Percentiles rank a stretch among this genome's conserved stretches.
phyloP scores from a whole-genome alignment of 2,888 invertebrate genomes.

The Alentia gelatinosa region DNA sequence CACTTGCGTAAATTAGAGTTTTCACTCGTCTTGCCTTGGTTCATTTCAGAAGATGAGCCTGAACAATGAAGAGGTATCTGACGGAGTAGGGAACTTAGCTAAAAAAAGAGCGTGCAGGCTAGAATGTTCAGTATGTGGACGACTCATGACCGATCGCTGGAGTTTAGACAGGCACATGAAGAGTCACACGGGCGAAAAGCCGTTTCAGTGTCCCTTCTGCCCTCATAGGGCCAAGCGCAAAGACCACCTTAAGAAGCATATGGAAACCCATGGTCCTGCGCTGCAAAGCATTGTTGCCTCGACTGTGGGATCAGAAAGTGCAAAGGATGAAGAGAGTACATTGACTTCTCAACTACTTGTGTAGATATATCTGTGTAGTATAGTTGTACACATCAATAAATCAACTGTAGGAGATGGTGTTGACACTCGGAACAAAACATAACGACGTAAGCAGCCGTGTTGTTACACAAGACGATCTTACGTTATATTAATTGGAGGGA shows the following conservation, averaged over 20 bases:
- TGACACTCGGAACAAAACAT: no score
- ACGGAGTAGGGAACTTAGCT: conserved; percentile 7
- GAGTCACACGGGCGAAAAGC: conserved; percentile 47
- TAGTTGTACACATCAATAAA: no score
- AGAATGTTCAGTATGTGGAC: conserved; percentile 34
- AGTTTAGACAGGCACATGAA: conserved; percentile 41
- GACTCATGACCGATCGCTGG: not conserved
- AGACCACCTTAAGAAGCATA: conserved; percentile 32
- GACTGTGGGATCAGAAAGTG: not conserved
- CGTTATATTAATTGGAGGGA: no score
- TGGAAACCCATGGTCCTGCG: not conserved
- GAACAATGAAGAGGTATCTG: not conserved
- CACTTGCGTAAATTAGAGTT: not conserved
- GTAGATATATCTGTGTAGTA: no score
- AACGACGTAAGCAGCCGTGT: no score
- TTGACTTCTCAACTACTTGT: no score
- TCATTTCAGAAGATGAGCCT: conserved; percentile 33
- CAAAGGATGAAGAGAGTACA: not conserved
- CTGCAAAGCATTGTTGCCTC: not conserved
- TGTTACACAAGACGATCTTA: no score
- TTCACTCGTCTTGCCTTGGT: conserved; percentile 14
- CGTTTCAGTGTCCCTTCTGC: conserved; percentile 35
- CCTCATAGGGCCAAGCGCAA: conserved; percentile 50
- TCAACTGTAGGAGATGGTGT: no score
- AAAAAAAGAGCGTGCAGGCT: not conserved